Evolutionary conservation across 2,113 vertebrate species (phyloP).

Genomic region (Tragelaphus buxtoni): DNA sequence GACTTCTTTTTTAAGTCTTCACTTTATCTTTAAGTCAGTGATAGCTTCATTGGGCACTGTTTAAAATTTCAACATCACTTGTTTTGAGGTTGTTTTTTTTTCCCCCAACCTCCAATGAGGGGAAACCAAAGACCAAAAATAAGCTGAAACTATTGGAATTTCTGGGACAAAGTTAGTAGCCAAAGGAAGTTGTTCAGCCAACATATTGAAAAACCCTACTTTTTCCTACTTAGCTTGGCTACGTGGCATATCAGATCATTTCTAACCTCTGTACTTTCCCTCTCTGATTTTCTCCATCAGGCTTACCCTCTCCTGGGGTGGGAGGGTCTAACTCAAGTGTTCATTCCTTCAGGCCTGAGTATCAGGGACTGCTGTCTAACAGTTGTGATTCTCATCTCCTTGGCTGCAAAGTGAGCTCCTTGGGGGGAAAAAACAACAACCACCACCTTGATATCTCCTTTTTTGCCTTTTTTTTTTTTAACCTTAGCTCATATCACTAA

Average conservation of each 20-base stretch:
- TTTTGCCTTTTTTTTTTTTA: too few species aligned
- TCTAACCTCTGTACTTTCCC: background rate
- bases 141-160: conserved; percentile 33
- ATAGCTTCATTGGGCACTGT: background rate
- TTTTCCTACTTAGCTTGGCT: background rate
- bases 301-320: background rate
- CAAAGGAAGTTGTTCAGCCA: background rate
- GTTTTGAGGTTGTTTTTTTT: background rate
- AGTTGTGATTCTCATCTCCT: background rate
- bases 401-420: background rate
- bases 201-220: background rate
- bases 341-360: rapidly evolving
- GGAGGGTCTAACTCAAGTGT: background rate
- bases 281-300: rapidly evolving
- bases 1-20: background rate
- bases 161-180: background rate
- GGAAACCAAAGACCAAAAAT: conserved; percentile 49
- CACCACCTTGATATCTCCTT: too few species aligned
- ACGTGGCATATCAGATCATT: too few species aligned
- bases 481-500: too few species aligned
- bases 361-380: background rate
- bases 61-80: background rate
- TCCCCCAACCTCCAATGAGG: conserved; percentile 36
- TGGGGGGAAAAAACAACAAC: too few species aligned
- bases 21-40: background rate